Evolutionary conservation across 37 sponge, comb jelly and placozoan species (phyloP), one percentile per base, ranked within the genome.

Genomic region (Ianthella basta): DNA sequence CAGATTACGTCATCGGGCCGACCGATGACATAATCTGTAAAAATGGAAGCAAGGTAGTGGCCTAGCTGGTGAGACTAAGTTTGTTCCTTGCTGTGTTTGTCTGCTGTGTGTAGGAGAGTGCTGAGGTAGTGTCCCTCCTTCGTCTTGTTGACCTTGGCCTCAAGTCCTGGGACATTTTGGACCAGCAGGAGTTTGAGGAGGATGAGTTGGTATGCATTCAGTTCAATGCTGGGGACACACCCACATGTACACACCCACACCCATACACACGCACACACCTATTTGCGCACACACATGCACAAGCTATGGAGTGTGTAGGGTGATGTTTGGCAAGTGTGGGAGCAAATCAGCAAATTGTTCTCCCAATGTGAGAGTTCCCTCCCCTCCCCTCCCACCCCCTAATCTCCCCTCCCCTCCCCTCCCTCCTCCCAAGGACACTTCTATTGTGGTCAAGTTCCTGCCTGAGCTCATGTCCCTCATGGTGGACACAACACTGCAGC

Each of bases 111-210:
- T 60, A 95, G 94, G 94, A 96, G 80, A 94, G 86, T 81, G 70
- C 44, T 67, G 88, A 91, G 39, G 41, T 96, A 32, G 91, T 87
- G 61, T 87, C 77, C 72, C 68, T 95, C 24, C 74, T 97, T 56
- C 75, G 96, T 29, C 91, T 97, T 70, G 67, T 97, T 27, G 82
- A 86, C 34, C 72, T 97, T 14, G 95, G 91, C 0, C 72, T 90
- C 15, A 89, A 92, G 25, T 86, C 97, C 19, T 82, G 79, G 50
- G 77, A 77, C 35, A 89, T 95, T 29, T 60, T 97, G 60, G 92
- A 97, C 41, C 55, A 80, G 54, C 90, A 95, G 37, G 86, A 90
- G 4, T 93, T 85, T 72, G 44, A 59, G 0, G 91, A 91, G 66
- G 84, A 90, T 69, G 63, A 68, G 39, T n/a, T 92, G 41, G 95